Percentiles rank a stretch among this genome's conserved stretches.
phyloP scores from a whole-genome alignment of 2,888 invertebrate species.

The Pristionchus japonicus region DNA sequence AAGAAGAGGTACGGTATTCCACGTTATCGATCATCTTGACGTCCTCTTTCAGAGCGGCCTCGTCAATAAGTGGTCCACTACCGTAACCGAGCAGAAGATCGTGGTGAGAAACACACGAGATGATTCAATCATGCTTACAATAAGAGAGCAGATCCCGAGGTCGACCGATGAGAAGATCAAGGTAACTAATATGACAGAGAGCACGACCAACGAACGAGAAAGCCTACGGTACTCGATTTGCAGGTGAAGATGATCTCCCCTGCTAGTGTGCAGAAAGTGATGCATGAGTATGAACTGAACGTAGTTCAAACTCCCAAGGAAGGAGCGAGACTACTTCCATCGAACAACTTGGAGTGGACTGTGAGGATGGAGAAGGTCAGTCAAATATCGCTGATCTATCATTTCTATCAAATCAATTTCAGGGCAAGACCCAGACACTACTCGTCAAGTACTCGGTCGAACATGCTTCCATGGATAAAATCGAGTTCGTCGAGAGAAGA shows the following conservation, averaged over 20 bases:
- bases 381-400: neutral
- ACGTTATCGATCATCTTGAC: neutral
- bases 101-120: conserved; percentile 60
- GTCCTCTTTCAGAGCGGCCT: conserved; percentile 49
- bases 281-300: neutral
- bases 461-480: neutral
- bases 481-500: conserved; percentile 9
- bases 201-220: neutral
- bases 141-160: conserved; percentile 66
- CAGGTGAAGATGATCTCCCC: conserved; percentile 53
- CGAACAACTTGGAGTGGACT: conserved; percentile 63
- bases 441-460: neutral
- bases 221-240: conserved; percentile 15
- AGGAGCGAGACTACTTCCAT: conserved; percentile 8
- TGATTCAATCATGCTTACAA: conserved; percentile 57
- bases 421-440: conserved; percentile 10
- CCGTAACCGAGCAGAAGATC: conserved; percentile 61
- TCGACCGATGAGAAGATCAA: conserved; percentile 68
- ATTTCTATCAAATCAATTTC: neutral
- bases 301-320: neutral
- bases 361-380: conserved; percentile 50
- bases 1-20: conserved; percentile 62
- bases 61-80: conserved; percentile 56
- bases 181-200: conserved; percentile 38
- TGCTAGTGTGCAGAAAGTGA: neutral